Evolutionary conservation across 2,797 vertebrate genomes (phyloP).

Genomic region (Spondyliosoma cantharus): DNA sequence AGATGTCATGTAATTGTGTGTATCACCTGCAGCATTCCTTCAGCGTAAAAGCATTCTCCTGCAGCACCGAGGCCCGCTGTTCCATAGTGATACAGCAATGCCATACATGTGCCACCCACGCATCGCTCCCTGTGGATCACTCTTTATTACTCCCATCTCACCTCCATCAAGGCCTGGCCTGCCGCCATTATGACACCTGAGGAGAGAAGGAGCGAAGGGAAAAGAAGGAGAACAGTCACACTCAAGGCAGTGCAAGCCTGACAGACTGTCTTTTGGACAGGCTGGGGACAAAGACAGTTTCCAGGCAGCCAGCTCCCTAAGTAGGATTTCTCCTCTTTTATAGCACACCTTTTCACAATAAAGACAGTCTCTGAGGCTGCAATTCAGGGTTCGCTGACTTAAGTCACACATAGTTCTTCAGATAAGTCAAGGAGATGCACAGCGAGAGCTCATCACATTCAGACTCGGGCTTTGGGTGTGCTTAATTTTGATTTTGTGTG

Average conservation of each 20-base stretch:
- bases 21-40: slow-evolving; percentile 85
- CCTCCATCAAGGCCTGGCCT: slow-evolving; percentile 77
- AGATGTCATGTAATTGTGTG: slow-evolving; percentile 85
- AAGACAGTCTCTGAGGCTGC: slow-evolving; percentile 49
- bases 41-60: slow-evolving; percentile 83
- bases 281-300: slow-evolving; percentile 68
- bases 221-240: slow-evolving; percentile 82
- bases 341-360: slow-evolving; percentile 61
- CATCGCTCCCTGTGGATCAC: slow-evolving; percentile 74
- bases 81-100: slow-evolving; percentile 69
- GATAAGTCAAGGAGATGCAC: slow-evolving; percentile 43
- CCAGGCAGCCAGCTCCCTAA: slow-evolving; percentile 62
- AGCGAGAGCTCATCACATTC: slow-evolving; percentile 32
- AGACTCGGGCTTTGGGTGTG: slow-evolving; percentile 26
- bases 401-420: slow-evolving; percentile 47
- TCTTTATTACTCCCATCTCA: slow-evolving; percentile 80
- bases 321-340: slow-evolving; percentile 67
- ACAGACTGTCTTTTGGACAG: slow-evolving; percentile 73
- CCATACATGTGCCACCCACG: slow-evolving; percentile 74
- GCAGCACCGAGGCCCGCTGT: slow-evolving; percentile 73
- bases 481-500: slow-evolving; percentile 54
- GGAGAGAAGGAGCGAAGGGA: slow-evolving; percentile 63
- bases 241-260: slow-evolving; percentile 71
- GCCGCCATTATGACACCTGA: slow-evolving; percentile 80
- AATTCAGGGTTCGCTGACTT: slow-evolving; percentile 43